Evolutionary conservation across 2,888 invertebrate species (phyloP), one percentile per base, ranked within the genome.

Genomic region (Metalampra italica): DNA sequence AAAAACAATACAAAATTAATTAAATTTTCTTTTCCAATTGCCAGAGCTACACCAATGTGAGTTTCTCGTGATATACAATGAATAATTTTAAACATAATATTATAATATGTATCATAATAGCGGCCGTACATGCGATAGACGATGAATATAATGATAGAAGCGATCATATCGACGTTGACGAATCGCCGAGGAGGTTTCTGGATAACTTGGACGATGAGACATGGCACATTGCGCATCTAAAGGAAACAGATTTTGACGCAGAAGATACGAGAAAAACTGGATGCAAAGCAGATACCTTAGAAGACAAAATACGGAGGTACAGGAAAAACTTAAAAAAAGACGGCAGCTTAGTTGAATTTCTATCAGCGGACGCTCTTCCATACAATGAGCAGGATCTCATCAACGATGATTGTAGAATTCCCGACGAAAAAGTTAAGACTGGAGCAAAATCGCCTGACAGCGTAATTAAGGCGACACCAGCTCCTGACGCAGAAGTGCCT

Each of bases 151-250:
- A 59, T 41, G 39, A 52, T 3, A 36, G 14, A 11, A 46, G 38
- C 13, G 46, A 50, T 37, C 41, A 39, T 11, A n/a, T 15, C 22
- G 55, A 57, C 11, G 47, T 55, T 11, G 51, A 49, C 12, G 43
- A 48, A 0, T n/a, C 29, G 4, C 56, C 61, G 2, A 68, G 73
- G 55, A 66, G 74, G 43, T 71, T 74, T 43, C 1, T 67, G 7
- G 66, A 75, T 9, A 63, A 72, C 12, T 29, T 73, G 9, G 52
- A 67, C 7, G 74, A 78, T 15, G 49, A 62, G 8, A 69, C 80
- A 12, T 82, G 80, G 79, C 75, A 79, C 15, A 53, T 79, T 1
- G 62, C 75, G 1, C 78, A 80, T 51, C 60, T 81, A 29, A 75
- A 63, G 50, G 60, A 68, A 1, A 54, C 54, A 5, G 62, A 67